Evolutionary conservation across 1,140 invertebrate genomes (phyloP).

Genomic region (Sarcophaga peregrina): DNA sequence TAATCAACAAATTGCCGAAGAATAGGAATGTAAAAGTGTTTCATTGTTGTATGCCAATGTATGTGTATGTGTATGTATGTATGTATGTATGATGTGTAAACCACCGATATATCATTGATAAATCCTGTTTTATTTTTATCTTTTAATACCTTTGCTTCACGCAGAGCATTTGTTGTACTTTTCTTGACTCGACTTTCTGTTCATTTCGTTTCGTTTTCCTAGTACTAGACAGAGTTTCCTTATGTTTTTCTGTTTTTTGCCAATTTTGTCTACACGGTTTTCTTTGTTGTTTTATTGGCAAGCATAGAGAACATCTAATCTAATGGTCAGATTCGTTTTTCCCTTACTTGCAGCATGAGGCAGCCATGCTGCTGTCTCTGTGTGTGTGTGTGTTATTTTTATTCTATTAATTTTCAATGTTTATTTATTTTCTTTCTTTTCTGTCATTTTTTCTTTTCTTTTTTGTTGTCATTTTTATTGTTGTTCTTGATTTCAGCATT

Average conservation of each 20-base stretch:
- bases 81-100: neutral
- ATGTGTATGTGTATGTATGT: neutral
- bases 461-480: neutral
- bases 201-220: neutral
- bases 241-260: neutral
- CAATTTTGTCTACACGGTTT: neutral
- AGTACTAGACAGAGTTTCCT: too few relatives aligned
- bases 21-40: too few relatives aligned
- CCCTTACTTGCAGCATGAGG: neutral
- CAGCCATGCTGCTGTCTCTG: too few relatives aligned
- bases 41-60: neutral
- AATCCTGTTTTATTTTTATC: slow-evolving; percentile 16
- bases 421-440: neutral
- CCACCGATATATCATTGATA: slow-evolving; percentile 2
- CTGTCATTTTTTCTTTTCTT: neutral
- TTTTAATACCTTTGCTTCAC: neutral
- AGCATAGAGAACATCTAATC: neutral
- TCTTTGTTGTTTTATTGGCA: neutral
- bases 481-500: slow-evolving; percentile 7
- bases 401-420: neutral
- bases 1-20: neutral
- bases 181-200: neutral
- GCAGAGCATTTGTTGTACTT: neutral
- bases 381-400: neutral
- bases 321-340: neutral